Evolutionary conservation across 2,888 invertebrate genomes (phyloP).

Genomic region (Morinoia aosen): DNA sequence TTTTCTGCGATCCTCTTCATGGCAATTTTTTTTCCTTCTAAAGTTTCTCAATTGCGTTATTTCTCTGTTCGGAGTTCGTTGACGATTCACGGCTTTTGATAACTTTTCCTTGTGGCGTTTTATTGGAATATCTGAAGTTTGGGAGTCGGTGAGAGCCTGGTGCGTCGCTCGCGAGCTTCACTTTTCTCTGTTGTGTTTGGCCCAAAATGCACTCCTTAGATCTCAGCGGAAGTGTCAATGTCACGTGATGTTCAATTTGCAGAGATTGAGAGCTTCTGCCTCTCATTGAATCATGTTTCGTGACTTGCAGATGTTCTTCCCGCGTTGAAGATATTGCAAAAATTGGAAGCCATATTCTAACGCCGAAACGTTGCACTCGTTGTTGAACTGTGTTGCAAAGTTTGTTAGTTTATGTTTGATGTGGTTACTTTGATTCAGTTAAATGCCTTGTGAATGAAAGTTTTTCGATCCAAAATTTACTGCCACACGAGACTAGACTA

Average conservation of each 20-base stretch:
- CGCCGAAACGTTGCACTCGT: neutral
- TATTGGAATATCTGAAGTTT: constrained; percentile 5
- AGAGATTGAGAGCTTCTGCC: neutral
- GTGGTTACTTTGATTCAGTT: no score
- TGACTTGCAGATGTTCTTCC: neutral
- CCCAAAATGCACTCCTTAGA: neutral
- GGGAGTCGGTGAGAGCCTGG: neutral
- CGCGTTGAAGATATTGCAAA: neutral
- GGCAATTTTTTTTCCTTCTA: neutral
- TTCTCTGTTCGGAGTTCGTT: neutral
- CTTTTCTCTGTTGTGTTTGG: neutral
- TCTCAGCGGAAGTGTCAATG: neutral
- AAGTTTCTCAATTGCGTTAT: constrained; percentile 34
- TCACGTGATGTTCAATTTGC: neutral
- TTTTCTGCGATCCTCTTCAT: neutral
- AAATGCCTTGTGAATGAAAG: no score
- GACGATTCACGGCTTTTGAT: constrained; percentile 24
- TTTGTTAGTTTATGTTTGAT: no score
- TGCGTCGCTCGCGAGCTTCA: neutral
- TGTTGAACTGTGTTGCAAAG: no score
- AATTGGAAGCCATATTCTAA: neutral
- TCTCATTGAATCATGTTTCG: neutral
- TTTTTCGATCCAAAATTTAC: no score
- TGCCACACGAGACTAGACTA: neutral
- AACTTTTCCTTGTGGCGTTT: constrained; percentile 12